Evolutionary conservation across 2,888 invertebrate species (phyloP), one percentile per base, ranked within the genome.

Genomic region (Ellobium chinense): DNA sequence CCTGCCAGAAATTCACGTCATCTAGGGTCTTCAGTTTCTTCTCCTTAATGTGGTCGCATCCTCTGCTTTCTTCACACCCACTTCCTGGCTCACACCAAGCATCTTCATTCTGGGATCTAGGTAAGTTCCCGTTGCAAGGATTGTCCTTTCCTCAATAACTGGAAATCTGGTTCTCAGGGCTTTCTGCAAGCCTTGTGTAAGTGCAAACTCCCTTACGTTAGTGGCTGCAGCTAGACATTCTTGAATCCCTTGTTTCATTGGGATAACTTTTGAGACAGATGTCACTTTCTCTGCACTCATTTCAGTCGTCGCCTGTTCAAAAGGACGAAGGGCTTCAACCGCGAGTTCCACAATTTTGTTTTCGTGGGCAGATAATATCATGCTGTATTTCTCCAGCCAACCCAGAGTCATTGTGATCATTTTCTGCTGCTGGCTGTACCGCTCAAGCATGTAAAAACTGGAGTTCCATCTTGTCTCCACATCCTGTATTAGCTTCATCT

Each of bases 261-360:
- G 60, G n/a, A 60, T 60, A 7, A 60, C n/a, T 60, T 60, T 60
- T 7, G 21, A 60, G 21, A 60, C 5, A n/a, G 60, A 60, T 60
- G 9, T 60, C 14, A 60, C 14, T n/a, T 60, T 60, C n/a, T 60
- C 60, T 7, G n/a, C n/a, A 60, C n/a, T n/a, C 60, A 60, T 60
- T n/a, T 60, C 60, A 60, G 60, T 60, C 5, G 60, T 60, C 12
- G 60, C 60, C 27, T 60, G 60, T n/a, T 60, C 60, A 60, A 60
- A 60, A 60, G 60, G 14, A 7, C n/a, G n/a, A 60, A 60, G 60
- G 5, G 60, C 60, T 24, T 7, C n/a, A 5, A 60, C 60, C 7
- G 60, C 60, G 5, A 14, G 60, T n/a, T 60, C 60, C n/a, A n/a
- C 60, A 14, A 21, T 27, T n/a, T n/a, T n/a, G n/a, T n/a, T n/a